Conservation (phyloP, 2,797 vertebrate species). For the Danio kyathit region DNA sequence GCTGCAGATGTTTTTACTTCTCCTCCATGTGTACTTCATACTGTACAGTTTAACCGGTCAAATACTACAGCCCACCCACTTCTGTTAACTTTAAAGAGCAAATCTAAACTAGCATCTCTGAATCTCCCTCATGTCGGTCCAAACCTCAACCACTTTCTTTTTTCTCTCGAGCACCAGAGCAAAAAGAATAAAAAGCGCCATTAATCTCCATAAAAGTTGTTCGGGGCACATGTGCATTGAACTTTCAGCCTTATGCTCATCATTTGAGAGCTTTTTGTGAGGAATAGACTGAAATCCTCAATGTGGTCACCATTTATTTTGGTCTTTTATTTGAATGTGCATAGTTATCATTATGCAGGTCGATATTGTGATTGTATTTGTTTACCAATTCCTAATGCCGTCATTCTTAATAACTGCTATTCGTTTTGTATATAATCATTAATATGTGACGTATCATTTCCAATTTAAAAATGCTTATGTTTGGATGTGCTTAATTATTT, state of each 20-base stretch:
- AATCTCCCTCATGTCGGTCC: neutral
- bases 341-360: too few species aligned
- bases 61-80: neutral
- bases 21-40: neutral
- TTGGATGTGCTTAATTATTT: too few species aligned
- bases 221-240: too few species aligned
- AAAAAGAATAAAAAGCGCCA: neutral
- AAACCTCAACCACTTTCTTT: neutral
- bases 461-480: too few species aligned
- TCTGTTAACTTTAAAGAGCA: neutral
- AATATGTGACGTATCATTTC: too few species aligned
- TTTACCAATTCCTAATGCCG: too few species aligned
- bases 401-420: too few species aligned
- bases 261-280: neutral
- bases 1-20: neutral
- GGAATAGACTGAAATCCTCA: neutral
- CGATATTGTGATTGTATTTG: too few species aligned
- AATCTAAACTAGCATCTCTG: neutral
- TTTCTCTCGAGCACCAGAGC: neutral
- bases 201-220: neutral
- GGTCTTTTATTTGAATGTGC: too few species aligned
- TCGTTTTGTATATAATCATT: too few species aligned
- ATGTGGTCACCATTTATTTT: neutral
- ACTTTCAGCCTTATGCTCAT: neutral
- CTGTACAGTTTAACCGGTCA: neutral